Percentiles rank a stretch among this genome's conserved stretches.
These are phyloP conservation scores for Sinhomidia bicolor DNA, from an alignment of 2,888 invertebrate species.

Conservation along the genomic window DNA sequence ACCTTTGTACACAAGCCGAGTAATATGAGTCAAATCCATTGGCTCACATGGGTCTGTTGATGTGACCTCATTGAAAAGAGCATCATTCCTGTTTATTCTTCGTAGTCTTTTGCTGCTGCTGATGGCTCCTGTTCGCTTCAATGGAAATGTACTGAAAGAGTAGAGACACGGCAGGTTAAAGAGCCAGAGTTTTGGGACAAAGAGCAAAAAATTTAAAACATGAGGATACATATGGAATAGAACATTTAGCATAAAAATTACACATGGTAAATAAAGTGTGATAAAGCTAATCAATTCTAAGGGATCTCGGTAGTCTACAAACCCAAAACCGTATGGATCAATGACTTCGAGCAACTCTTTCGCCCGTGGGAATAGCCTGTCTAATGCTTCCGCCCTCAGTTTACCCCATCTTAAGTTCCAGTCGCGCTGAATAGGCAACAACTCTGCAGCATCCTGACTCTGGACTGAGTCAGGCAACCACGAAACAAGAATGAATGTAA, in stretches of 20 bases:
- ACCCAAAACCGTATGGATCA: slow-evolving; percentile 65
- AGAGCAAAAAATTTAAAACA: slow-evolving; percentile 72
- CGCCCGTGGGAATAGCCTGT: slow-evolving; percentile 67
- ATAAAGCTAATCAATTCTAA: slow-evolving; percentile 73
- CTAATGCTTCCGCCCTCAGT: slow-evolving; percentile 70
- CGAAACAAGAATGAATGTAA: slow-evolving; percentile 38
- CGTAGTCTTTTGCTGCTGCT: too few relatives aligned
- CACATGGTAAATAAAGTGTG: slow-evolving; percentile 71
- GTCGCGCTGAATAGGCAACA: slow-evolving; percentile 45
- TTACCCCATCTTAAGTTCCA: slow-evolving; percentile 59
- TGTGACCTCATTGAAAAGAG: slow-evolving; percentile 36
- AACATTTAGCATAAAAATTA: slow-evolving; percentile 66
- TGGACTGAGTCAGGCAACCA: slow-evolving; percentile 23
- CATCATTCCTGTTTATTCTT: slow-evolving; percentile 33
- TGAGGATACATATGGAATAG: slow-evolving; percentile 63
- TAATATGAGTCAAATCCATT: slow-evolving; percentile 67
- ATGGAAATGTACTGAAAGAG: slow-evolving; percentile 63
- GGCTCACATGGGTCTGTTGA: slow-evolving; percentile 48
- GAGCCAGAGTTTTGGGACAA: slow-evolving; percentile 72
- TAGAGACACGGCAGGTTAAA: slow-evolving; percentile 71
- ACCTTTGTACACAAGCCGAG: slow-evolving; percentile 60
- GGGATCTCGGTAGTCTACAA: slow-evolving; percentile 71
- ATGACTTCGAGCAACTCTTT: slow-evolving; percentile 45
- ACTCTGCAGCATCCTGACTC: slow-evolving; percentile 26
- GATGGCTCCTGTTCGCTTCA: slow-evolving; percentile 51